phyloP scores from a whole-genome alignment of 2,797 vertebrate species.

The Ceyx erithaca region DNA sequence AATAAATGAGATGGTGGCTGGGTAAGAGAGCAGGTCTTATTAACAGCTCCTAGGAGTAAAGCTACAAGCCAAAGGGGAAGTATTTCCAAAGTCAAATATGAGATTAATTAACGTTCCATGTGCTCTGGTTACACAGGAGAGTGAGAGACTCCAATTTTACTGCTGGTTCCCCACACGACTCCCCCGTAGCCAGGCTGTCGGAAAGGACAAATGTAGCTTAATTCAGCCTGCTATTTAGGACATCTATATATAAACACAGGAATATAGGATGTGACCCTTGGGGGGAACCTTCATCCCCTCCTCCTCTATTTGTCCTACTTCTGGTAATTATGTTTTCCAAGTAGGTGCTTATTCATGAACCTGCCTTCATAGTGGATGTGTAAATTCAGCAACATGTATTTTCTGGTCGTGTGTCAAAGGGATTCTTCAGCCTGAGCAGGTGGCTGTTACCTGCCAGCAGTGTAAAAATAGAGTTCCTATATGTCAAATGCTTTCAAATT shows the following conservation, averaged over 20 bases:
- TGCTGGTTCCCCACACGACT: not conserved
- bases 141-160: not conserved
- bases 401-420: not conserved
- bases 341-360: not conserved
- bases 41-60: not conserved
- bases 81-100: not conserved
- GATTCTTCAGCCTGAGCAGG: not conserved
- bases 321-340: not conserved
- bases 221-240: not conserved
- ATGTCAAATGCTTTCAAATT: not conserved
- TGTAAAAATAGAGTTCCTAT: not conserved
- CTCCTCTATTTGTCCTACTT: conserved; percentile 17
- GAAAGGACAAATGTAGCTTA: not conserved
- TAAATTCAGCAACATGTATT: not conserved
- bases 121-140: not conserved
- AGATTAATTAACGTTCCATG: not conserved
- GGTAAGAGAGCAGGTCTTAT: not conserved
- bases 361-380: accelerated
- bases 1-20: not conserved
- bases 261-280: not conserved
- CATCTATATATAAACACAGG: not conserved
- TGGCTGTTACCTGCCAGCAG: not conserved
- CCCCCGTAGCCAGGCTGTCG: accelerated
- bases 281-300: not conserved
- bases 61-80: not conserved